These are phyloP conservation scores for Drosophila helvetica DNA, from an alignment of 2,888 invertebrate genomes.

Conservation along the genomic window DNA sequence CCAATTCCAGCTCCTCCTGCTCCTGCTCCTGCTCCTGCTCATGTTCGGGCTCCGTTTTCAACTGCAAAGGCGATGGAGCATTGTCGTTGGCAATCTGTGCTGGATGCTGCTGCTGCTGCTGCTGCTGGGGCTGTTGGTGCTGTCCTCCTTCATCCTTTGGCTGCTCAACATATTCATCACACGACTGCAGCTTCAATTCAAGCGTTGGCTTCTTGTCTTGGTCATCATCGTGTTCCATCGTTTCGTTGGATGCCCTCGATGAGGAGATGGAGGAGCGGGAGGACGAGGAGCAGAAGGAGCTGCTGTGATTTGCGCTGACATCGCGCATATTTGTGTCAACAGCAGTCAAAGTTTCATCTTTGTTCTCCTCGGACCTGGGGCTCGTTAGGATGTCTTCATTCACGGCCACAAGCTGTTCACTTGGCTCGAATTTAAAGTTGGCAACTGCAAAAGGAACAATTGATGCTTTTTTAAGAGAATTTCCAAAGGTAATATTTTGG, in stretches of 20 bases:
- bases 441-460: conserved; percentile 42
- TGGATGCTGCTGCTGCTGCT: conserved; percentile 41
- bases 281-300: conserved; percentile 23
- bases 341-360: conserved; percentile 43
- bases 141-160: conserved; percentile 46
- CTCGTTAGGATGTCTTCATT: conserved; percentile 54
- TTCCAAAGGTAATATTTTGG: not conserved
- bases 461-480: not conserved
- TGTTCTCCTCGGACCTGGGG: conserved; percentile 25
- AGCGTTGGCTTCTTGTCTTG: conserved; percentile 42
- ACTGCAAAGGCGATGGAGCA: conserved; percentile 57
- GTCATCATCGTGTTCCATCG: conserved; percentile 7
- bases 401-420: conserved; percentile 40
- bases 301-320: conserved; percentile 71
- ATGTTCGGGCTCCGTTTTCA: conserved; percentile 46
- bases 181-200: conserved; percentile 59
- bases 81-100: conserved; percentile 42
- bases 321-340: conserved; percentile 77
- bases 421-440: conserved; percentile 59
- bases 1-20: conserved; percentile 7
- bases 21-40: conserved; percentile 12
- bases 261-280: conserved; percentile 3
- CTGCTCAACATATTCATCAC: conserved; percentile 56
- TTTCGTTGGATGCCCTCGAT: conserved; percentile 17
- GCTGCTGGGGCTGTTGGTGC: conserved; percentile 33